Conservation (phyloP, 2,797 vertebrate species). For the Echeneis naucrates region DNA sequence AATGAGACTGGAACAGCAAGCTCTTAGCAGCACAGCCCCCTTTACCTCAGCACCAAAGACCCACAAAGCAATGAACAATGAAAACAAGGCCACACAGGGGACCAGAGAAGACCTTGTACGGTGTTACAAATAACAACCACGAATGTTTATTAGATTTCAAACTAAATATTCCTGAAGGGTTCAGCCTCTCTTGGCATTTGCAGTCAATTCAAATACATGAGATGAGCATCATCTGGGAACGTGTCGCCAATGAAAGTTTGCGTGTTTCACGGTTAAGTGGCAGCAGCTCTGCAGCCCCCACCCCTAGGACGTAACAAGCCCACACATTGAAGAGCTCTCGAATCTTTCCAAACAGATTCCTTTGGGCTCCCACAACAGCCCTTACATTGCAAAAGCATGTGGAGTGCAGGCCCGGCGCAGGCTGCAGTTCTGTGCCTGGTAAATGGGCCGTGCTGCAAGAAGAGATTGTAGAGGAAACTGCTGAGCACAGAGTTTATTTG, state of each 20-base stretch:
- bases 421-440: conserved; percentile 26
- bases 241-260: conserved; percentile 43
- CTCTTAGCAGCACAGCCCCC: conserved; percentile 22
- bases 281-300: conserved; percentile 31
- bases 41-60: conserved; percentile 41
- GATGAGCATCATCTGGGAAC: conserved; percentile 13
- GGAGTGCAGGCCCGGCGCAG: conserved; percentile 24
- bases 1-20: conserved; percentile 13
- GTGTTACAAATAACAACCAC: conserved; percentile 28
- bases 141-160: conserved; percentile 41
- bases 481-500: conserved; percentile 48
- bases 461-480: conserved; percentile 49
- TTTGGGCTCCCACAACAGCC: conserved; percentile 34
- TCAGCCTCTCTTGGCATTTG: conserved; percentile 22
- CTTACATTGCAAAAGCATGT: conserved; percentile 48
- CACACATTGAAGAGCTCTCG: conserved; percentile 52
- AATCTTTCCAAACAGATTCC: conserved; percentile 43
- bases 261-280: conserved; percentile 40
- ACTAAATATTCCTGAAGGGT: conserved; percentile 26
- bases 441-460: conserved; percentile 59
- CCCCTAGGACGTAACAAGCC: conserved; percentile 37
- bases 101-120: conserved; percentile 24
- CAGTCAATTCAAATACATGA: conserved; percentile 33
- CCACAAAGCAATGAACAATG: conserved; percentile 47
- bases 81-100: conserved; percentile 54